These are phyloP conservation scores for Pandion haliaetus DNA, from an alignment of 2,113 vertebrate genomes.

Conservation along the genomic window DNA sequence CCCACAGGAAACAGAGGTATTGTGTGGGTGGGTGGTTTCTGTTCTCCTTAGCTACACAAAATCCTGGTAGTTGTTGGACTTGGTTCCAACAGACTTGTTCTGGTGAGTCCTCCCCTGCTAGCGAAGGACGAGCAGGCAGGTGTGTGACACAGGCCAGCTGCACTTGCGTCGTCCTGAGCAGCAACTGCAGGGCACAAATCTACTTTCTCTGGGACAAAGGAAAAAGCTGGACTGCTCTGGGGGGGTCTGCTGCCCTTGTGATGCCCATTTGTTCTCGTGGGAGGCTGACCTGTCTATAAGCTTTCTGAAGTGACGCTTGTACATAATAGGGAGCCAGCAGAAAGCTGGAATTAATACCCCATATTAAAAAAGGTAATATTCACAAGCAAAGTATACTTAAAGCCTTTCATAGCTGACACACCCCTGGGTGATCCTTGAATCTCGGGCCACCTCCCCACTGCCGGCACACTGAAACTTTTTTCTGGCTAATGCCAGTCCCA, in stretches of 20 bases:
- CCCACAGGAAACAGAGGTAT: constrained; percentile 14
- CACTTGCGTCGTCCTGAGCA: background rate
- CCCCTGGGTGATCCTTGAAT: background rate
- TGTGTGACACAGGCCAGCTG: background rate
- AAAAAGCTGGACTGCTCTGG: background rate
- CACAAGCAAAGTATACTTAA: background rate
- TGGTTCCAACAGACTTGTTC: background rate
- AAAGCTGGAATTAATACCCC: background rate
- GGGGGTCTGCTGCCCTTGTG: background rate
- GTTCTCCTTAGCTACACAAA: background rate
- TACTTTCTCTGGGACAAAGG: background rate
- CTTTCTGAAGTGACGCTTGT: background rate
- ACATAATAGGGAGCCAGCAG: background rate
- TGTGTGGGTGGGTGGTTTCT: background rate
- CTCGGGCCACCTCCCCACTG: background rate
- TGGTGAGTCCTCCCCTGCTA: background rate
- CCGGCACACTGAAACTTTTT: background rate
- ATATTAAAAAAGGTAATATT: background rate
- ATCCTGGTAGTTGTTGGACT: background rate
- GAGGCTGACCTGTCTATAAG: background rate
- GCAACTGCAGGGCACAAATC: accelerated
- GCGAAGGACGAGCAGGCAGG: background rate
- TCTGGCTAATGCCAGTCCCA: background rate
- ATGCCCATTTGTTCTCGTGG: accelerated
- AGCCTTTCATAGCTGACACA: background rate